Evolutionary conservation across 2,888 invertebrate genomes (phyloP).

Genomic region (Drymonia ruficornis): DNA sequence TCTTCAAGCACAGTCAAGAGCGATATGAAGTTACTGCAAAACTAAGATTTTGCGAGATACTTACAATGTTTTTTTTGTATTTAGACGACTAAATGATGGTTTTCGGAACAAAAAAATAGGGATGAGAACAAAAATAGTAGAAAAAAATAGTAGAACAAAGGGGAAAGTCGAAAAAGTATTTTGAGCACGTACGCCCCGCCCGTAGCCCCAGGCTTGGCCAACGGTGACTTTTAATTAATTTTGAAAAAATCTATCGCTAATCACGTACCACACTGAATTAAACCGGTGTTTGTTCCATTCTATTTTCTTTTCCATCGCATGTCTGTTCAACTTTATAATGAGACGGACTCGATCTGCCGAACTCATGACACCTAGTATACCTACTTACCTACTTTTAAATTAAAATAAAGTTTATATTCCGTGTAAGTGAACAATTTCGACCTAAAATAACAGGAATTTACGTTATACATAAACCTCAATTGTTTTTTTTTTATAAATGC

Average conservation of each 20-base stretch:
- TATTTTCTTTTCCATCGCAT: constrained; percentile 14
- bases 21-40: too few relatives aligned
- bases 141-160: constrained; percentile 66
- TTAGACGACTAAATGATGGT: not conserved
- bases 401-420: not conserved
- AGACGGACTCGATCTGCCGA: not conserved
- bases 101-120: constrained; percentile 19
- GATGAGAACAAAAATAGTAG: constrained; percentile 30
- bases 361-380: not conserved
- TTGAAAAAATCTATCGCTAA: constrained; percentile 64
- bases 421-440: constrained; percentile 4
- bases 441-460: not conserved
- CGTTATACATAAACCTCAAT: not conserved
- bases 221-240: constrained; percentile 75
- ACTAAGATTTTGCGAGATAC: too few relatives aligned
- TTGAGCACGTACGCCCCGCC: constrained; percentile 69
- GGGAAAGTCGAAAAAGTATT: constrained; percentile 64
- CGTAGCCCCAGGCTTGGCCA: constrained; percentile 45
- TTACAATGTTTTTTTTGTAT: constrained; percentile 4
- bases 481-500: too few relatives aligned
- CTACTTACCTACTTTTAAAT: not conserved
- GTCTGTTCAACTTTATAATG: constrained; percentile 4
- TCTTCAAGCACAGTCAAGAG: too few relatives aligned
- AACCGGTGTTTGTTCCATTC: not conserved
- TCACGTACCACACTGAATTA: constrained; percentile 49